Conservation (phyloP, 2,888 invertebrate genomes). For the Pandemis heparana region DNA sequence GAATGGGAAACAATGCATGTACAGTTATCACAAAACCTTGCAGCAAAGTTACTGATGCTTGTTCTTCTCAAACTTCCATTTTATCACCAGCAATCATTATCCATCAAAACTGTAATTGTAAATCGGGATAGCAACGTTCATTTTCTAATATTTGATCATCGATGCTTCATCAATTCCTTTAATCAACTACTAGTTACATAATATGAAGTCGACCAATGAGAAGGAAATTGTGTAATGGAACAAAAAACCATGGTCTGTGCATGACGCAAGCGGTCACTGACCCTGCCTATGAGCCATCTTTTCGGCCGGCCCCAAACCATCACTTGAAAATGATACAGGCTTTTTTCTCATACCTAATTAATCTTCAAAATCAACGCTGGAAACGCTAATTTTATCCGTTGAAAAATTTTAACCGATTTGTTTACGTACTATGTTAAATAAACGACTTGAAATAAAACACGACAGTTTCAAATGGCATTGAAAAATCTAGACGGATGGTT, state of each 20-base stretch:
- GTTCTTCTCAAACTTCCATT: neutral
- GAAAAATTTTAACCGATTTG: conserved; percentile 10
- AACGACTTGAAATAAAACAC: neutral
- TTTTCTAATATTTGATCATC: neutral
- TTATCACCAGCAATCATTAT: neutral
- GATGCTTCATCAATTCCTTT: neutral
- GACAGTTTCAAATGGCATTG: neutral
- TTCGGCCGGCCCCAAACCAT: conserved; percentile 60
- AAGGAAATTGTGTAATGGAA: conserved; percentile 65
- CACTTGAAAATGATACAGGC: conserved; percentile 62
- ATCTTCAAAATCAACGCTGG: conserved; percentile 38
- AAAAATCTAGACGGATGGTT: conserved; percentile 1
- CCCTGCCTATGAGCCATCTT: conserved; percentile 62
- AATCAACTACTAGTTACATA: conserved; percentile 23
- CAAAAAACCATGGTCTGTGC: conserved; percentile 56
- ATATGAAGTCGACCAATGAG: conserved; percentile 27
- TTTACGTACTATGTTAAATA: conserved; percentile 3
- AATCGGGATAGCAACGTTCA: neutral
- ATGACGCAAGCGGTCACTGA: conserved; percentile 76
- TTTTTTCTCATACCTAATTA: conserved; percentile 44
- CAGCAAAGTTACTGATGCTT: no score
- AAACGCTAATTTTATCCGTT: neutral
- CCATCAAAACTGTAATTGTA: neutral
- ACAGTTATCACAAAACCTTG: no score
- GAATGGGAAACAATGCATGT: no score